A percentile compares a stretch with the other conserved stretches of the same genome.
Conservation (phyloP, 2,113 vertebrate genomes). For the Phylloscopus trochiloides region DNA sequence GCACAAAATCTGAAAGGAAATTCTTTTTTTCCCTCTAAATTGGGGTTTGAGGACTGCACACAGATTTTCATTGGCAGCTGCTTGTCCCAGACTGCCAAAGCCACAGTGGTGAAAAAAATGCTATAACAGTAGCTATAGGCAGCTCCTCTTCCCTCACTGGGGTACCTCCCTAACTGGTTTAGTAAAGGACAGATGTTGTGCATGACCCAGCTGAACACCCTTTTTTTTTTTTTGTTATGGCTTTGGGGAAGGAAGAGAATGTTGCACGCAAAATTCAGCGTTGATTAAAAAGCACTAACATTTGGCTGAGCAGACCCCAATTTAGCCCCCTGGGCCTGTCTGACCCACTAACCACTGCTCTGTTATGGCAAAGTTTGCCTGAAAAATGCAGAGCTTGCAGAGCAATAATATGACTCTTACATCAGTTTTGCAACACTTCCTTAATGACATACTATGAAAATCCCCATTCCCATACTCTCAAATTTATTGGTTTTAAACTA, state of each 20-base stretch:
- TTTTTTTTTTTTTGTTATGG: neutral
- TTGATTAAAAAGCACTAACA: conserved; percentile 51
- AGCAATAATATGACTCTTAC: neutral
- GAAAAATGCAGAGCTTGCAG: neutral
- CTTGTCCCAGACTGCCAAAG: neutral
- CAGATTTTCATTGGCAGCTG: neutral
- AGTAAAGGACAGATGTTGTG: conserved; percentile 13
- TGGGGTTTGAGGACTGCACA: neutral
- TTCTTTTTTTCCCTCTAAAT: neutral
- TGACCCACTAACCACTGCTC: conserved; percentile 65
- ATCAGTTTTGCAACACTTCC: conserved; percentile 2
- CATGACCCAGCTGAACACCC: conserved; percentile 10
- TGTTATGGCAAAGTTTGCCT: neutral
- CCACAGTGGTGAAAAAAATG: neutral
- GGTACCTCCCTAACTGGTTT: neutral
- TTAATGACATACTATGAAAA: neutral
- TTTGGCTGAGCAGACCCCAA: neutral
- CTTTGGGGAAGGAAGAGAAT: conserved; percentile 44
- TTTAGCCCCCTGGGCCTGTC: conserved; percentile 36
- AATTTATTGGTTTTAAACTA: neutral
- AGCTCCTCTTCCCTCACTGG: neutral
- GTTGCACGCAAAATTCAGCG: neutral
- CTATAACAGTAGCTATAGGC: neutral
- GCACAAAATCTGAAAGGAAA: neutral
- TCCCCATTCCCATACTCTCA: neutral